Percentiles rank a stretch among this genome's conserved stretches.
These are phyloP conservation scores for Sylvia atricapilla DNA, from an alignment of 2,113 vertebrate species.

Conservation along the genomic window DNA sequence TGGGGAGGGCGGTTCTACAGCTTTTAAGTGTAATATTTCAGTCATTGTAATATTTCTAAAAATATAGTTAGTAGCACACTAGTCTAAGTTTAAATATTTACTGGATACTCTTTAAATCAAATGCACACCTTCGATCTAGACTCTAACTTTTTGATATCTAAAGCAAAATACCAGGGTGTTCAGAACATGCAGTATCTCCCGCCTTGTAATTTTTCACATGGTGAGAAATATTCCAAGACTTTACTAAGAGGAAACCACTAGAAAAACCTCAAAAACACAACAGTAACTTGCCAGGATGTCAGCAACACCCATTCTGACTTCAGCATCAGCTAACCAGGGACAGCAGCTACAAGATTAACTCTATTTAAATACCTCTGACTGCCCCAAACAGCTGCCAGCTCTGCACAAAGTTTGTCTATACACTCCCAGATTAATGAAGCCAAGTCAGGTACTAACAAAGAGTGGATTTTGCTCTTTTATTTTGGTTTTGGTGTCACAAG, in stretches of 20 bases:
- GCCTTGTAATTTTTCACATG: not conserved
- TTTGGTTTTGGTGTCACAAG: not conserved
- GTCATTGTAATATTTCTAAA: not conserved
- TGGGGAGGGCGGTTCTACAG: accelerated
- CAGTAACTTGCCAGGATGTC: not conserved
- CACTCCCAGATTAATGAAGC: not conserved
- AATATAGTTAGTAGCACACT: not conserved
- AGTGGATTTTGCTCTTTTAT: not conserved
- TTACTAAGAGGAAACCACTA: not conserved
- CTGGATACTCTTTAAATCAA: not conserved
- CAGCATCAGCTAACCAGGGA: not conserved
- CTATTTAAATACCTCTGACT: not conserved
- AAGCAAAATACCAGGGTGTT: not conserved
- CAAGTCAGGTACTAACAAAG: not conserved
- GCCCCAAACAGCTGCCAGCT: not conserved
- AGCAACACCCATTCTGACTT: not conserved
- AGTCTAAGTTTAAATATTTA: not conserved
- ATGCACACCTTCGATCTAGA: not conserved
- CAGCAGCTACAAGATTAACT: not conserved
- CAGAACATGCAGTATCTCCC: not conserved
- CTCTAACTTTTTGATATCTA: not conserved
- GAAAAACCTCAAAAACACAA: not conserved
- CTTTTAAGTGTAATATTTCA: not conserved
- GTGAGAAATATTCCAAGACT: not conserved
- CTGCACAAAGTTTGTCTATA: not conserved